Percentiles rank a stretch among this genome's conserved stretches.
phyloP scores from a whole-genome alignment of 2,888 invertebrate species.

The Rotaria magnacalcarata region DNA sequence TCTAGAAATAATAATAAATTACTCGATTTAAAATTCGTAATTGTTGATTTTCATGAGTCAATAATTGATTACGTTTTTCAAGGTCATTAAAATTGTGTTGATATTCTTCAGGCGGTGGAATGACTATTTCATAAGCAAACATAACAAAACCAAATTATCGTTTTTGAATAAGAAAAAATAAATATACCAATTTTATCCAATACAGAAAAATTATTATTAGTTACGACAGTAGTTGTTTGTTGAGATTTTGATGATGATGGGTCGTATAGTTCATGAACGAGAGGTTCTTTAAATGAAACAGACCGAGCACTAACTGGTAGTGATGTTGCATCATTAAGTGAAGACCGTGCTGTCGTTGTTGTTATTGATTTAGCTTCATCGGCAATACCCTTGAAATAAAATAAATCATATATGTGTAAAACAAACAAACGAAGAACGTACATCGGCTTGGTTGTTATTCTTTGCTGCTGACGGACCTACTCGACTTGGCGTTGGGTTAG shows the following conservation, averaged over 20 bases:
- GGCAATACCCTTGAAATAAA: neutral
- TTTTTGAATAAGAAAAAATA: neutral
- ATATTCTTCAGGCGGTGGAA: slow-evolving; percentile 28
- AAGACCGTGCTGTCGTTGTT: neutral
- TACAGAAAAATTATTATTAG: neutral
- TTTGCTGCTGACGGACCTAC: neutral
- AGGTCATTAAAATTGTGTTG: slow-evolving; percentile 11
- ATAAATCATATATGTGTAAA: neutral
- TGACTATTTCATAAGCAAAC: neutral
- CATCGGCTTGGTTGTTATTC: neutral
- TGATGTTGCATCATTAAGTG: neutral
- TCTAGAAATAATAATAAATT: neutral
- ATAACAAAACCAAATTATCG: neutral
- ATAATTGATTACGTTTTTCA: slow-evolving; percentile 18
- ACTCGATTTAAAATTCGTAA: neutral
- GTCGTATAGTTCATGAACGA: neutral
- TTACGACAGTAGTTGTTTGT: neutral
- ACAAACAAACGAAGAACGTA: neutral
- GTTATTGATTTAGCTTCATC: neutral
- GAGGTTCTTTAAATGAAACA: slow-evolving; percentile 12
- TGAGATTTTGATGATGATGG: neutral
- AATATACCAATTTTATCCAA: slow-evolving; percentile 12
- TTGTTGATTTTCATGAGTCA: neutral
- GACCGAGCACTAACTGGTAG: neutral
- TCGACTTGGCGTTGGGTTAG: neutral